phyloP scores from a whole-genome alignment of 2,888 invertebrate genomes.

The Acleris sparsana region DNA sequence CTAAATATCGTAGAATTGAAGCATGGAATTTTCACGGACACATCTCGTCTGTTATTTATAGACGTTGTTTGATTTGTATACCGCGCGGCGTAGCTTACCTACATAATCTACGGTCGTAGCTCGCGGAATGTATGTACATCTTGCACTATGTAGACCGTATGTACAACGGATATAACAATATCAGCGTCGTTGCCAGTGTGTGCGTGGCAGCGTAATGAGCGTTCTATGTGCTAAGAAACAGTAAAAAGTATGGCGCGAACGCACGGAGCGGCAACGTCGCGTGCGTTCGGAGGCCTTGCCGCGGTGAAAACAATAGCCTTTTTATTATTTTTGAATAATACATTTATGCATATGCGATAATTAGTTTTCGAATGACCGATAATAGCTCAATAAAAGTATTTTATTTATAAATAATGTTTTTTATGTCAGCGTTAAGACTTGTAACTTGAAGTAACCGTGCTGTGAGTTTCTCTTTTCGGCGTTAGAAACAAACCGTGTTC shows the following conservation, averaged over 20 bases:
- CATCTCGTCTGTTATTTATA: slow-evolving; percentile 72
- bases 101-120: slow-evolving; percentile 72
- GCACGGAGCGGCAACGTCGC: slow-evolving; percentile 77
- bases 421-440: neutral
- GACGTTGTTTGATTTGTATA: slow-evolving; percentile 77
- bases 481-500: neutral
- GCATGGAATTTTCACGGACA: slow-evolving; percentile 66
- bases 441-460: neutral
- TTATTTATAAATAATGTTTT: slow-evolving; percentile 10
- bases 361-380: slow-evolving; percentile 30
- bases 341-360: slow-evolving; percentile 46
- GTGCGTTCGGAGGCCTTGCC: slow-evolving; percentile 71
- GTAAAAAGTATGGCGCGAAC: slow-evolving; percentile 84
- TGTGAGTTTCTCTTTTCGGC: slow-evolving; percentile 1
- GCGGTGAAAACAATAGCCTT: slow-evolving; percentile 78
- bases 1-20: slow-evolving; percentile 38
- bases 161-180: slow-evolving; percentile 72
- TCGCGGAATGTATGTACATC: slow-evolving; percentile 78
- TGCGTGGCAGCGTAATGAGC: slow-evolving; percentile 74
- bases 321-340: slow-evolving; percentile 61
- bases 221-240: slow-evolving; percentile 84
- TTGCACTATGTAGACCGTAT: slow-evolving; percentile 72
- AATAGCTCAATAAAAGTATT: slow-evolving; percentile 18
- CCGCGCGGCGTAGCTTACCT: slow-evolving; percentile 69
- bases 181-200: slow-evolving; percentile 50